phyloP scores from a whole-genome alignment of 2,888 invertebrate genomes.

The Andrena hattorfiana region DNA sequence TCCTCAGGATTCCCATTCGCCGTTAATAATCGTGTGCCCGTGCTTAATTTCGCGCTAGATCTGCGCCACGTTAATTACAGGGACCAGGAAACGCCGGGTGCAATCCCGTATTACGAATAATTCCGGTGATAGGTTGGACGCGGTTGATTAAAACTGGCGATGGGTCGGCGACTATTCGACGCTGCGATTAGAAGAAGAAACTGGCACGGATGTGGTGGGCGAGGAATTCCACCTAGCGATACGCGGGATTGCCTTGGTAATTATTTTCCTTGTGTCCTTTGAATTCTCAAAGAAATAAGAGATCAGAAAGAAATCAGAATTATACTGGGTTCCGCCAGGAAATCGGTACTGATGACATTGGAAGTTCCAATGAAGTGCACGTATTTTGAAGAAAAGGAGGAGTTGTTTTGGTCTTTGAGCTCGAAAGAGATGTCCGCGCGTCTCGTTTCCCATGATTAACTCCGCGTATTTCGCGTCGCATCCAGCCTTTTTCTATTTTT shows the following conservation, averaged over 20 bases:
- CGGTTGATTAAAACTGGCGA: constrained; percentile 47
- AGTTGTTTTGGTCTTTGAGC: not conserved
- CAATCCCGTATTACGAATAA: constrained; percentile 34
- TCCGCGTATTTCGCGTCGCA: not conserved
- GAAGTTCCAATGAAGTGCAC: too few species aligned
- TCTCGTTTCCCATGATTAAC: constrained; percentile 1
- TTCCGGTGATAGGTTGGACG: constrained; percentile 32
- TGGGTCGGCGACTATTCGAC: constrained; percentile 7
- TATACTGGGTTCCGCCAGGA: too few species aligned
- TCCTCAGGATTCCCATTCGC: constrained; percentile 7
- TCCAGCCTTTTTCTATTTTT: not conserved
- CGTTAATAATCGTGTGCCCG: constrained; percentile 46
- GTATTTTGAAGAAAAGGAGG: not conserved
- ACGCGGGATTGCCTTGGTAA: too few species aligned
- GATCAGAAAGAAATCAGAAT: too few species aligned
- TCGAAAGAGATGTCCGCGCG: not conserved
- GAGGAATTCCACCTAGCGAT: too few species aligned
- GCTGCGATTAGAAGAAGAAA: not conserved
- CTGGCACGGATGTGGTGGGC: too few species aligned
- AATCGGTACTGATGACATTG: too few species aligned
- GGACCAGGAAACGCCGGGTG: constrained; percentile 7
- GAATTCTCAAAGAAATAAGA: too few species aligned
- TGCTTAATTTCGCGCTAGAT: constrained; percentile 43
- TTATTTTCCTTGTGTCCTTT: too few species aligned
- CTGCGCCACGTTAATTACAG: constrained; percentile 45